Base-by-base conservation (phyloP, 92 coral and sea anemone species). In the Actinernus sp. region DNA sequence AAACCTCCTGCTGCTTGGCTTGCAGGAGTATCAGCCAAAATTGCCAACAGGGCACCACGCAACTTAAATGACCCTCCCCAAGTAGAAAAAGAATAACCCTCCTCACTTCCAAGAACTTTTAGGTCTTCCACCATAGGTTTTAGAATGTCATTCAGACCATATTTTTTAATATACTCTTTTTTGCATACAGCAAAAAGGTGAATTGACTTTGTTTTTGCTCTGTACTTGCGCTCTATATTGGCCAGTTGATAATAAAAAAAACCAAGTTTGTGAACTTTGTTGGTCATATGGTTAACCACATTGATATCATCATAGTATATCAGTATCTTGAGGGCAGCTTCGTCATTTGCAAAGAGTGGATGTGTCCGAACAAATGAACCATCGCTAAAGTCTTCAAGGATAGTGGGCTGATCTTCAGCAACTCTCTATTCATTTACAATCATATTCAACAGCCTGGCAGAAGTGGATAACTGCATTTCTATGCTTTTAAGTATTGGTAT, bases 271-370 rank as follows among this genome's bases (percentile, higher is more conserved):
- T 69, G 87, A 1, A 31, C 8, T 62, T 80, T 80, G 64, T 80
- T 80, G 2, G 54, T 50, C 0, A 70, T 22, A 14, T 79, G 79
- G 31, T 80, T 72, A 25, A 0, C 47, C 20, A 83, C 3, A 44
- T 83, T 75, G 3, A 83, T 72, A 27, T 82, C 83, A 59, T 83
- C 83, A 75, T 51, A 83, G 26, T 83, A 83, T 0, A 83, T 4
- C 11, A 75, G 11, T 0, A 83, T 5, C 34, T 45, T 63, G 0
- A 67, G 29, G 5, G 83, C 61, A 2, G 38, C 34, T 11, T 57
- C 48, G 39, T 81, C 88, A 55, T 25, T 39, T 23, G 53, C 8
- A 56, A 81, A 72, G 1, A 81, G 53, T 25, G 61, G 36, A 48
- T 74, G 83, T 1, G 11, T 18, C 13, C 25, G 12, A 4, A 64